Conservation (phyloP, 2,797 vertebrate genomes). For the Morelia viridis region DNA sequence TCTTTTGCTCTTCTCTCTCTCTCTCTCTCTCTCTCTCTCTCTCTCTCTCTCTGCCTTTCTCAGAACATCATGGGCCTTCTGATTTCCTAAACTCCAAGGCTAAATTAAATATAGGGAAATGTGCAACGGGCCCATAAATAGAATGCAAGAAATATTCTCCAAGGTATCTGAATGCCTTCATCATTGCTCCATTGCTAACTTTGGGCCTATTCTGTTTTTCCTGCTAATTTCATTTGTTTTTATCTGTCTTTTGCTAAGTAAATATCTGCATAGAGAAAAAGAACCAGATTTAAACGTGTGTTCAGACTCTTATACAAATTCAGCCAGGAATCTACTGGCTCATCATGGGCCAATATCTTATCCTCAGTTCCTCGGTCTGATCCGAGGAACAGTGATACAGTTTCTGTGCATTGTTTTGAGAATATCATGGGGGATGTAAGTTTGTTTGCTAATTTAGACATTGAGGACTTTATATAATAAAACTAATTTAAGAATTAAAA, state of each 20-base stretch:
- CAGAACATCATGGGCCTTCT: accelerated
- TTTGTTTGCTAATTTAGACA: neutral
- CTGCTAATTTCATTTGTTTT: neutral
- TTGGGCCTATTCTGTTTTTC: neutral
- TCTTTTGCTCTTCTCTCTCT: slow-evolving; percentile 48
- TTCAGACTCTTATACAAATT: neutral
- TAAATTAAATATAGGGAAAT: neutral
- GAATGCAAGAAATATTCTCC: neutral
- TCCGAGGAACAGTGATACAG: neutral
- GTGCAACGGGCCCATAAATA: neutral
- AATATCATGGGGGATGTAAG: neutral
- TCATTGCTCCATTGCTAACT: neutral
- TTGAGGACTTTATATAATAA: neutral
- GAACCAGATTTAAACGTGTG: neutral
- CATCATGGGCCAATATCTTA: neutral
- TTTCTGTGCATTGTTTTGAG: neutral
- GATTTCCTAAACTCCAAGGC: accelerated
- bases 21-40: slow-evolving; percentile 43
- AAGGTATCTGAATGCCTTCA: neutral
- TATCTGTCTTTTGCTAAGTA: neutral
- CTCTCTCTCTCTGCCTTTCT: slow-evolving; percentile 30
- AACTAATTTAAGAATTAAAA: neutral
- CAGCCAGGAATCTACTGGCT: neutral
- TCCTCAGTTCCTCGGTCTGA: neutral
- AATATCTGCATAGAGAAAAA: neutral